phyloP scores from a whole-genome alignment of 2,797 vertebrate genomes.

The Bovichtus diacanthus region DNA sequence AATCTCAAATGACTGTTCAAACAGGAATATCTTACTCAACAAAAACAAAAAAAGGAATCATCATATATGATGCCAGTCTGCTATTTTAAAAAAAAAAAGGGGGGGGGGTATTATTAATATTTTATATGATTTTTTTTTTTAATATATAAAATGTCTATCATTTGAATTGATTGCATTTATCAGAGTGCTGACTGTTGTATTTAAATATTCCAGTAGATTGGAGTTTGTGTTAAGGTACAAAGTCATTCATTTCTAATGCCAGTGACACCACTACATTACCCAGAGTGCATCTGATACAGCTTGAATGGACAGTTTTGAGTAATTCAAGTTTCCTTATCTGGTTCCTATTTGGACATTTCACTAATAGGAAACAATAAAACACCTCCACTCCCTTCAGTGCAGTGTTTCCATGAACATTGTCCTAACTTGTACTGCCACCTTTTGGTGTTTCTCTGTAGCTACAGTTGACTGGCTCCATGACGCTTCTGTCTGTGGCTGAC shows the following conservation, averaged over 20 bases:
- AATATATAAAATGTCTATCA: neutral
- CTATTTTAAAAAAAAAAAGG: neutral
- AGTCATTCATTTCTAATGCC: neutral
- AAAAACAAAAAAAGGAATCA: neutral
- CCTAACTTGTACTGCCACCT: slow-evolving; percentile 55
- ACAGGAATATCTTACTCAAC: neutral
- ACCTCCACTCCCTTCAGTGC: neutral
- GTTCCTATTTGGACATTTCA: neutral
- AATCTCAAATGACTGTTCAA: neutral
- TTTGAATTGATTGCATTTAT: neutral
- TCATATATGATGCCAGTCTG: neutral
- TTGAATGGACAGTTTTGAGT: neutral
- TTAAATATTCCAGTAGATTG: neutral
- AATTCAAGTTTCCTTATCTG: neutral
- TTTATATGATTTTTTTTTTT: neutral
- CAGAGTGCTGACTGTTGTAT: neutral
- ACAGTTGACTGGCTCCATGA: neutral
- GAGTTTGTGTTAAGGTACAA: neutral
- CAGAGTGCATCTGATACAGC: neutral
- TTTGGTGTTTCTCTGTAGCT: slow-evolving; percentile 36
- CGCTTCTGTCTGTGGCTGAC: neutral
- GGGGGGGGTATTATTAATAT: neutral
- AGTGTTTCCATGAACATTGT: neutral
- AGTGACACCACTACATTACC: neutral
- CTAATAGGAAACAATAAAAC: neutral